Conservation (phyloP, 2,888 invertebrate species). For the Tachina lurida region DNA sequence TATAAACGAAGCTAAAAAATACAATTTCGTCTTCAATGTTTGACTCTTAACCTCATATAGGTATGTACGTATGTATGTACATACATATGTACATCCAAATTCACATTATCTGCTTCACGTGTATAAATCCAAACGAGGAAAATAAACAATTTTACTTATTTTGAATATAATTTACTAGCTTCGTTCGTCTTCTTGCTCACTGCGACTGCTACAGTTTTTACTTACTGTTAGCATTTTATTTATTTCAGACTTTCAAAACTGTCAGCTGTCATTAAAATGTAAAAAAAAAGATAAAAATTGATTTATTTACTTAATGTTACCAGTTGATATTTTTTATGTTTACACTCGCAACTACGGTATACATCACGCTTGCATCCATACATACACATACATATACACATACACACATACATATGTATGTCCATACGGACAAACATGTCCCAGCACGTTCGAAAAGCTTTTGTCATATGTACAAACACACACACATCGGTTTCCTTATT, state of each 20-base stretch:
- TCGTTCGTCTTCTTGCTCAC: not conserved
- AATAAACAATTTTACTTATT: not conserved
- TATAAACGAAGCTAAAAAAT: no score
- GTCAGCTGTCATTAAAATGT: slow-evolving; percentile 67
- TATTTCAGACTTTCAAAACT: slow-evolving; percentile 48
- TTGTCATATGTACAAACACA: not conserved
- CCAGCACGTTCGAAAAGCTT: slow-evolving; percentile 5
- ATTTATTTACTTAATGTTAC: slow-evolving; percentile 65
- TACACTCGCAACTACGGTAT: slow-evolving; percentile 9
- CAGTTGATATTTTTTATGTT: slow-evolving; percentile 60
- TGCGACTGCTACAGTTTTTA: not conserved
- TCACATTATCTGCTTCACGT: slow-evolving; percentile 11
- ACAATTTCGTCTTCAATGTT: no score
- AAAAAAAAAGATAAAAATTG: slow-evolving; percentile 64
- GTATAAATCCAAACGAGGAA: not conserved
- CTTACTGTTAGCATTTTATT: slow-evolving; percentile 4
- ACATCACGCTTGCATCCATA: not conserved
- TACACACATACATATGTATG: not conserved
- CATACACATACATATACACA: not conserved
- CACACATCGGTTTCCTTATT: slow-evolving; percentile 2
- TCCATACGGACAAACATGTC: not conserved
- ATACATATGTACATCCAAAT: not conserved
- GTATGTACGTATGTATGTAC: no score
- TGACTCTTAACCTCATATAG: no score
- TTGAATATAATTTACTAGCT: slow-evolving; percentile 23